Conservation (phyloP, 1,140 invertebrate genomes). For the Musca vetustissima region DNA sequence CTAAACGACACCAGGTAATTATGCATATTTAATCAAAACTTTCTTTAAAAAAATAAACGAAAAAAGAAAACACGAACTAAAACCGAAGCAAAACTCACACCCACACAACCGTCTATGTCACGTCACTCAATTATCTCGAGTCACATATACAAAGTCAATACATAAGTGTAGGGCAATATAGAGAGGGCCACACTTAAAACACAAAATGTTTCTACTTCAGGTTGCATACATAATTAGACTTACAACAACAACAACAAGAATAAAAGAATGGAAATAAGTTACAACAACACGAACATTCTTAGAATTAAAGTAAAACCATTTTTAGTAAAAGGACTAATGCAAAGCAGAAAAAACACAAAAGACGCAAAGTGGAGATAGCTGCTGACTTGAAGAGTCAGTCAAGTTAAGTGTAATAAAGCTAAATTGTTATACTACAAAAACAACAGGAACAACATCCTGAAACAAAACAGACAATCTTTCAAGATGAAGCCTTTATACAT, state of each 20-base stretch:
- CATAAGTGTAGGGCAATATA: too few relatives aligned
- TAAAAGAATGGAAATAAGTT: not conserved
- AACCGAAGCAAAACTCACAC: not conserved
- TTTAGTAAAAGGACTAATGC: not conserved
- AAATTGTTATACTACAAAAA: constrained; percentile 5
- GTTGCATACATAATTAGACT: too few relatives aligned
- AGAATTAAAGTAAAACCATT: constrained; percentile 12
- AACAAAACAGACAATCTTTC: not conserved
- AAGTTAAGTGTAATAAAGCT: constrained; percentile 14
- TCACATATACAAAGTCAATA: too few relatives aligned
- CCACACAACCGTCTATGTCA: too few relatives aligned
- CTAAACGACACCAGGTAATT: constrained; percentile 24
- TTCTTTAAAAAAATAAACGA: not conserved
- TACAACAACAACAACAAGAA: too few relatives aligned
- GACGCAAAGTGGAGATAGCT: too few relatives aligned
- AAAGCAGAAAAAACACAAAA: too few relatives aligned
- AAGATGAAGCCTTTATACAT: not conserved
- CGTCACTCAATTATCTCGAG: too few relatives aligned
- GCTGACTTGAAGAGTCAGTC: too few relatives aligned
- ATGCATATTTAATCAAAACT: constrained; percentile 27
- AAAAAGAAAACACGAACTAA: not conserved
- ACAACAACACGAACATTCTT: not conserved
- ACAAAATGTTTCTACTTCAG: too few relatives aligned
- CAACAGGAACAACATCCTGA: not conserved
- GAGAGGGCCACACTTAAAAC: not conserved